Percentiles rank a stretch among this genome's conserved stretches.
phyloP scores from a whole-genome alignment of 2,888 invertebrate species.

The Oscheius sp. region DNA sequence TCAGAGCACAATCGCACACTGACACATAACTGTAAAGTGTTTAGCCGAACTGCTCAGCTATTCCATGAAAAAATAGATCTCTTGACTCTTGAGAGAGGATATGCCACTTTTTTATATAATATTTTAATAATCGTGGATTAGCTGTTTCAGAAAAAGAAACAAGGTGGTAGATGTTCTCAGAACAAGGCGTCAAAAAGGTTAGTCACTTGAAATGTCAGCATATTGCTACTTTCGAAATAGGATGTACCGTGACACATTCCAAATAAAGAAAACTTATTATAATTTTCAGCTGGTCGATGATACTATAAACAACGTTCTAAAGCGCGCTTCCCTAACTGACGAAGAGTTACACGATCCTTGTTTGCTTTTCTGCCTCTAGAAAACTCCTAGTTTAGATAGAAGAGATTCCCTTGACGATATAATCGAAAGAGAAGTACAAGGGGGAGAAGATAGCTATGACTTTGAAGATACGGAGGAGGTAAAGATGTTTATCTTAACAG shows the following conservation, averaged over 20 bases:
- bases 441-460: slow-evolving; percentile 31
- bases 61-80: not conserved
- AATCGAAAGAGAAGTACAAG: slow-evolving; percentile 33
- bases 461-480: slow-evolving; percentile 42
- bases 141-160: not conserved
- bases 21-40: slow-evolving; percentile 28
- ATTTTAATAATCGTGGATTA: too few species aligned
- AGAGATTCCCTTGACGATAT: slow-evolving; percentile 30
- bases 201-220: not conserved
- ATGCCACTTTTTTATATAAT: too few species aligned
- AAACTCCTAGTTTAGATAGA: not conserved
- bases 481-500: not conserved
- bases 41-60: slow-evolving; percentile 10
- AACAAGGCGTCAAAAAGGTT: slow-evolving; percentile 22
- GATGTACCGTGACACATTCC: too few species aligned
- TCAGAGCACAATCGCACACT: slow-evolving; percentile 18
- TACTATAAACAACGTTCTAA: slow-evolving; percentile 24
- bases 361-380: not conserved
- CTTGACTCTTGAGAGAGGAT: too few species aligned
- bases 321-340: slow-evolving; percentile 1
- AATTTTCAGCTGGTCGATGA: slow-evolving; percentile 46
- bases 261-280: too few species aligned
- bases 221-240: too few species aligned
- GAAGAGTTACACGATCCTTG: not conserved
- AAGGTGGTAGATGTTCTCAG: slow-evolving; percentile 7